Base-by-base conservation (phyloP, 2,888 invertebrate species). In the Himalopsyche anomala region DNA sequence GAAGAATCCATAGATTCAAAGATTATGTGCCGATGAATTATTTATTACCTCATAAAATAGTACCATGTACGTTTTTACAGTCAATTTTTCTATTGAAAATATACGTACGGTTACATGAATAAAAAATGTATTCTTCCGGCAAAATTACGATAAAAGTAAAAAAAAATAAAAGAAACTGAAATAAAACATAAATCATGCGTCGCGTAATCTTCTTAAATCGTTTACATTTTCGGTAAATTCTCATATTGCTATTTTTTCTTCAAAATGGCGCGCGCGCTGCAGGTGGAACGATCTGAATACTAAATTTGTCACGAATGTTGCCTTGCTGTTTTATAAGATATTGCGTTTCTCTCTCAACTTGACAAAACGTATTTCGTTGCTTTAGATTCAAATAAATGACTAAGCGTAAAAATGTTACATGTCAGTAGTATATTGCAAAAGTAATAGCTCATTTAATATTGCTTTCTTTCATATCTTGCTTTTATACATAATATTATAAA, bases 231-330 rank as follows among this genome's bases (percentile, higher is more conserved):
- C 74, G 74, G 74, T 74, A 74, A 28, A 74, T 74, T 74, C 74
- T 38, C 74, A 74, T 74, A 74, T 74, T 74, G 74, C 74, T 36
- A 36, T 36, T 74, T 74, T 74, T 74, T 74, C 36, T 38, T 74
- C 74, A 74, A 74, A 74, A 74, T 74, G 74, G 74, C 74, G 74
- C 74, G 74, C 62, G 62, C 62, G 62, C 74, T 36, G 74, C 74
- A 74, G 74, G 74, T 74, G 74, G 36, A 74, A 74, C 36, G 74
- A 74, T 74, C 74, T 74, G 74, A 36, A 74, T 74, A 74, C 74
- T 74, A 74, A 74, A 74, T 74, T 74, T 74, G 74, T 74, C 74
- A 74, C 74, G 74, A 74, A 36, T 74, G 19, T 36, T 36, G 38
- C 36, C 15, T 74, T 12, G 74, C 38, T 74, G 36, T 15, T 74